Evolutionary conservation across 2,113 vertebrate genomes (phyloP).

Genomic region (Epinephelus moara): DNA sequence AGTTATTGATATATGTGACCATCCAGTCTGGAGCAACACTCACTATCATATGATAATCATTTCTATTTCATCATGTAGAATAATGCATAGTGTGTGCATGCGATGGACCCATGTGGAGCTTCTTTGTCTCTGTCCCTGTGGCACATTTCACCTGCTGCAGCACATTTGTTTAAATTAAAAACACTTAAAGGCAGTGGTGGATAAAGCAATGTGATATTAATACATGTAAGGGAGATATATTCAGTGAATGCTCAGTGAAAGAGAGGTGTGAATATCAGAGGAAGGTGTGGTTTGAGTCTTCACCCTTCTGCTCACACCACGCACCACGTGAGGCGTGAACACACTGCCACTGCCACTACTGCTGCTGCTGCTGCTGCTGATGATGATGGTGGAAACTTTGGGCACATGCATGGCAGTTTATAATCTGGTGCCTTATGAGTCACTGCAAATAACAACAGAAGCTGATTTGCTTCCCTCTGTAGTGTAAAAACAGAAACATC

Average conservation of each 20-base stretch:
- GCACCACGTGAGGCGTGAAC: neutral
- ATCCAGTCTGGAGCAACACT: neutral
- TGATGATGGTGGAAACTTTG: neutral
- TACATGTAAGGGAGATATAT: neutral
- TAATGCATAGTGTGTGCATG: neutral
- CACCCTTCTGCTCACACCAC: slow-evolving; percentile 41
- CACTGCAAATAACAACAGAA: neutral
- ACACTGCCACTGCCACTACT: neutral
- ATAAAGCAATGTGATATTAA: neutral
- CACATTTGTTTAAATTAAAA: neutral
- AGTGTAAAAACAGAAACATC: slow-evolving; percentile 2
- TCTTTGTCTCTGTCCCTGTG: neutral
- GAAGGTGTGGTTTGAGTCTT: slow-evolving; percentile 60
- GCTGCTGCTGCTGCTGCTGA: neutral
- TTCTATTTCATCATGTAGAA: neutral
- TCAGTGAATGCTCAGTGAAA: neutral
- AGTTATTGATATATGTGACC: slow-evolving; percentile 64
- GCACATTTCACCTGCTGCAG: neutral
- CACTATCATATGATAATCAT: neutral
- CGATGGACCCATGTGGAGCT: neutral
- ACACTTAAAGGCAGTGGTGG: neutral
- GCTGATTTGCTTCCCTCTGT: neutral
- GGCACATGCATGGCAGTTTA: neutral
- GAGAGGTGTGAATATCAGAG: slow-evolving; percentile 11
- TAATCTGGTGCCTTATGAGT: neutral